Conservation (phyloP, 2,888 invertebrate genomes). For the Troilus luridus region DNA sequence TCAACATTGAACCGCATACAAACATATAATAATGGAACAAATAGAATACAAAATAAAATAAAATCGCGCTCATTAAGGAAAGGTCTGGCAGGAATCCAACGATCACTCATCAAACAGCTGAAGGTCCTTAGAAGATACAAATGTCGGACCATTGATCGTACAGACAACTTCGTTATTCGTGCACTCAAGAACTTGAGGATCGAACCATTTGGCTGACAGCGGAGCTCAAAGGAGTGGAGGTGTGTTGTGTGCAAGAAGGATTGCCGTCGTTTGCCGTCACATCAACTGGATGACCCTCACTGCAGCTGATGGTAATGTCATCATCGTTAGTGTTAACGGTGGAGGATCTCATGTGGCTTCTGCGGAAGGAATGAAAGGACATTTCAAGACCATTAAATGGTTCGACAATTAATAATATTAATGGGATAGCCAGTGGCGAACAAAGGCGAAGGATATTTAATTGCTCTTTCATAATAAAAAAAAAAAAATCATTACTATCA, state of each 20-base stretch:
- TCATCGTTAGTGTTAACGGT: not conserved
- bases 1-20: not conserved
- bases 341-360: not conserved
- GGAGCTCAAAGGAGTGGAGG: not conserved
- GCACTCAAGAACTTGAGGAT: not conserved
- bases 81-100: not conserved
- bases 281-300: not conserved
- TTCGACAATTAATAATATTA: not conserved
- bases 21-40: not conserved
- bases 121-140: not conserved
- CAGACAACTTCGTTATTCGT: not conserved
- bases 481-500: not conserved
- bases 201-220: constrained; percentile 1
- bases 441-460: too few species aligned
- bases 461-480: too few species aligned
- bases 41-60: not conserved
- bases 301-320: not conserved
- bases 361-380: not conserved
- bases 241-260: not conserved
- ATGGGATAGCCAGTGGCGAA: not conserved
- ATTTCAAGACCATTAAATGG: not conserved
- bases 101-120: not conserved
- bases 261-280: not conserved
- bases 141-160: not conserved
- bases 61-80: not conserved